Evolutionary conservation across 2,797 vertebrate species (phyloP).

Genomic region (Gephyroberyx darwinii): DNA sequence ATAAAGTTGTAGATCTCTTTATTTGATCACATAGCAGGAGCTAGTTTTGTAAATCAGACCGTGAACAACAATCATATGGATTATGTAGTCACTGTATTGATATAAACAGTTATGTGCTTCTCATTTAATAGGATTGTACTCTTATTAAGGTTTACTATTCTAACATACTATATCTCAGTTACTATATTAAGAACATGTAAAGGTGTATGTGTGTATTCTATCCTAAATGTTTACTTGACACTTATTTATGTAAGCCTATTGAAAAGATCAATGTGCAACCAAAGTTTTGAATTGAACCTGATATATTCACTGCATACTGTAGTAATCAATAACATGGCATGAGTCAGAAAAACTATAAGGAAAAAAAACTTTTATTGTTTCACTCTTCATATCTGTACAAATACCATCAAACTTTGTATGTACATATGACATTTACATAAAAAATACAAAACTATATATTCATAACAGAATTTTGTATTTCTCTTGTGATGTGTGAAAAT

Average conservation of each 20-base stretch:
- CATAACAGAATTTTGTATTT: slow-evolving; percentile 99
- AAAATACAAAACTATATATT: slow-evolving; percentile 99
- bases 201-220: not conserved
- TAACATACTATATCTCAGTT: too few species aligned
- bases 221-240: not conserved
- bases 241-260: not conserved
- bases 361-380: slow-evolving; percentile 89
- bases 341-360: slow-evolving; percentile 64
- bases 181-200: too few species aligned
- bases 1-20: too few species aligned
- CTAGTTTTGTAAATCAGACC: too few species aligned
- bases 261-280: not conserved
- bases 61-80: too few species aligned
- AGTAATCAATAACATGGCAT: slow-evolving; percentile 26
- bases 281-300: not conserved
- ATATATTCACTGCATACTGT: too few species aligned
- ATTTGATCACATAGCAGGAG: too few species aligned
- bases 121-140: too few species aligned
- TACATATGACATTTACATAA: slow-evolving; percentile 99
- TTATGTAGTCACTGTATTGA: too few species aligned
- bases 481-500: slow-evolving; percentile 97
- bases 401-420: slow-evolving; percentile 99
- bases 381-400: slow-evolving; percentile 99
- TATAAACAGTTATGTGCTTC: too few species aligned
- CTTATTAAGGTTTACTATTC: too few species aligned